These are phyloP conservation scores for Tretioscincus oriximinensis DNA, from an alignment of 2,113 vertebrate genomes.

Conservation along the genomic window DNA sequence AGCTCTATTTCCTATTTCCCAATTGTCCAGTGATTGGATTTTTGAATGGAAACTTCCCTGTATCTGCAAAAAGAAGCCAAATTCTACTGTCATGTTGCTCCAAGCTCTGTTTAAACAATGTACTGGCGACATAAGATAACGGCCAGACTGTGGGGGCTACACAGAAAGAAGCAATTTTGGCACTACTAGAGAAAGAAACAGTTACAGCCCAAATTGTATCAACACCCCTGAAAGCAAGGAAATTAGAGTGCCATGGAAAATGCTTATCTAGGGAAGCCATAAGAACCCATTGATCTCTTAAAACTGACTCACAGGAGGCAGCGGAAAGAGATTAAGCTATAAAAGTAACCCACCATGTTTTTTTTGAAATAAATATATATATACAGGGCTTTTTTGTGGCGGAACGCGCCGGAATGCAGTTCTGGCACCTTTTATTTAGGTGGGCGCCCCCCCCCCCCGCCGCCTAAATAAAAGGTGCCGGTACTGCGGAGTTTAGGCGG, in stretches of 20 bases:
- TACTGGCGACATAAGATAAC: background rate
- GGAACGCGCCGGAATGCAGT: no score
- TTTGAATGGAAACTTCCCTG: background rate
- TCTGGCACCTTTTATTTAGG: no score
- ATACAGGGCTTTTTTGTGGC: no score
- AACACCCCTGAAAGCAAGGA: slow-evolving; percentile 19
- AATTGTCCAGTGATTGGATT: background rate
- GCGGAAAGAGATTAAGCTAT: background rate
- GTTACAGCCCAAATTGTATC: background rate
- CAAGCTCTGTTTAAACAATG: background rate
- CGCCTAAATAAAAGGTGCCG: no score
- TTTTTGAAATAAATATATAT: no score
- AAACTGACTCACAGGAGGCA: background rate
- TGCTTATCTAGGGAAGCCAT: slow-evolving; percentile 15
- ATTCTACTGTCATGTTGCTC: background rate
- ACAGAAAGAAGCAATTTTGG: background rate
- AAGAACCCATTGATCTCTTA: slow-evolving; percentile 11
- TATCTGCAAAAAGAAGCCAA: background rate
- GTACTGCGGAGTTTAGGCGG: no score
- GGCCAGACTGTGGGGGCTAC: background rate
- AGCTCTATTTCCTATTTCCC: background rate
- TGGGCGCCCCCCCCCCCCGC: no score
- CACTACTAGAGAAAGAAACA: slow-evolving; percentile 3
- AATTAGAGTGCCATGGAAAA: background rate
- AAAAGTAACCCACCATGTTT: background rate